Evolutionary conservation across 23 tunicate species (phyloP).

Genomic region (Phallusia fumigata): DNA sequence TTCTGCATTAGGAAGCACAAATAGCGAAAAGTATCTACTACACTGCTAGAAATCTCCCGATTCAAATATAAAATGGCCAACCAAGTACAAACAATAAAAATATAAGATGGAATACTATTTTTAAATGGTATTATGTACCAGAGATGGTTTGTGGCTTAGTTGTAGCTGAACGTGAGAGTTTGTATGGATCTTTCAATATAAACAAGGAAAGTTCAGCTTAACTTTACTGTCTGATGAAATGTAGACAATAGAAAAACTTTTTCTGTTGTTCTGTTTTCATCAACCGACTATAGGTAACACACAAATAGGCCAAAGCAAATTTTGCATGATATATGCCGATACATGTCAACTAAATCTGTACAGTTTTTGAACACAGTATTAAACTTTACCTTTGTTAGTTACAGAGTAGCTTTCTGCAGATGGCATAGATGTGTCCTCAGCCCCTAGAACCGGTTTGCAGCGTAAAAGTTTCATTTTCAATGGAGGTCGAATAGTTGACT

Average conservation of each 20-base stretch:
- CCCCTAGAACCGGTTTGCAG: neutral
- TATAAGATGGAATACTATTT: too few relatives aligned
- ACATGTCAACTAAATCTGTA: too few relatives aligned
- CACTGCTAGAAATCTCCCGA: too few relatives aligned
- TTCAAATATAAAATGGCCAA: too few relatives aligned
- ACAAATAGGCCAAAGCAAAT: too few relatives aligned
- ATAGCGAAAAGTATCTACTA: too few relatives aligned
- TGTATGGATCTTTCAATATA: neutral
- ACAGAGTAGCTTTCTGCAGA: neutral
- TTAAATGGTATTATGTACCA: too few relatives aligned
- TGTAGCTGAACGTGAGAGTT: neutral
- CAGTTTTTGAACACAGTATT: too few relatives aligned
- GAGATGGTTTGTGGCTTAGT: too few relatives aligned
- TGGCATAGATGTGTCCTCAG: neutral
- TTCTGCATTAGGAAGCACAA: too few relatives aligned
- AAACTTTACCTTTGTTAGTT: neutral
- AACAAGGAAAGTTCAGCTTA: constrained; percentile 3
- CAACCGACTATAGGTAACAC: neutral
- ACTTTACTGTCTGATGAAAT: neutral
- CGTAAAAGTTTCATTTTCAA: constrained; percentile 4
- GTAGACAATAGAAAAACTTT: neutral
- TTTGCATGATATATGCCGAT: too few relatives aligned
- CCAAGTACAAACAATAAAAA: too few relatives aligned
- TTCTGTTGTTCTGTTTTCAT: neutral
- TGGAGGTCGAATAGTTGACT: neutral